Percentiles rank a stretch among this genome's conserved stretches.
Evolutionary conservation across 2,888 invertebrate species (phyloP).

Genomic region (Harpalus rubripes): DNA sequence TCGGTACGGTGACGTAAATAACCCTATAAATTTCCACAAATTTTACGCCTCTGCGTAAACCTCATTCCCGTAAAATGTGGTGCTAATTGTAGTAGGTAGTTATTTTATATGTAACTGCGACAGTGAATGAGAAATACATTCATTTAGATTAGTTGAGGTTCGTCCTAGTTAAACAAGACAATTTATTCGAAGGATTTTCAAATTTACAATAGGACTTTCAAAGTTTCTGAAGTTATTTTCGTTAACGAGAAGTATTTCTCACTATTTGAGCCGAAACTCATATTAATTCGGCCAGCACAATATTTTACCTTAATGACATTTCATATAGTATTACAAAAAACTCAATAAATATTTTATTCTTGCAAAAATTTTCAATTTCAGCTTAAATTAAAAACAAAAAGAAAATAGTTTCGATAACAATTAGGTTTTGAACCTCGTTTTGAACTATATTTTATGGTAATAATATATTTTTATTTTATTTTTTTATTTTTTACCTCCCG

Average conservation of each 20-base stretch:
- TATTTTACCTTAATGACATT: no score
- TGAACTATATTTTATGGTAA: no score
- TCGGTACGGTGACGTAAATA: conserved; percentile 16
- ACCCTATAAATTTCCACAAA: conserved; percentile 20
- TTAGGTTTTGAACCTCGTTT: no score
- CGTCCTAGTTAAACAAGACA: conserved; percentile 7
- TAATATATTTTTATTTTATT: no score
- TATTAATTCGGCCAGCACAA: no score
- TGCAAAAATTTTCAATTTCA: no score
- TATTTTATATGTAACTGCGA: conserved; percentile 31
- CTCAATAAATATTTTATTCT: no score
- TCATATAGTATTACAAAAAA: no score
- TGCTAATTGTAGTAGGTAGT: conserved; percentile 35
- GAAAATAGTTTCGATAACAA: no score
- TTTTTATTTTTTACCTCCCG: no score
- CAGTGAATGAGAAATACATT: conserved; percentile 33
- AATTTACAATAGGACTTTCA: conserved; percentile 21
- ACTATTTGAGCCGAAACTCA: not conserved
- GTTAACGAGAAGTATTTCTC: not conserved
- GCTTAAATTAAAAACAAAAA: no score
- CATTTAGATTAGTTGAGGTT: conserved; percentile 32
- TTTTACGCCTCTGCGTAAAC: conserved; percentile 5
- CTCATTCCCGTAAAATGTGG: conserved; percentile 5
- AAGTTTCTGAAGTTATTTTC: conserved; percentile 27
- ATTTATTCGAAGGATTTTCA: conserved; percentile 31